Base-by-base conservation (phyloP, 2,888 invertebrate species). In the Polyploca ridens region DNA sequence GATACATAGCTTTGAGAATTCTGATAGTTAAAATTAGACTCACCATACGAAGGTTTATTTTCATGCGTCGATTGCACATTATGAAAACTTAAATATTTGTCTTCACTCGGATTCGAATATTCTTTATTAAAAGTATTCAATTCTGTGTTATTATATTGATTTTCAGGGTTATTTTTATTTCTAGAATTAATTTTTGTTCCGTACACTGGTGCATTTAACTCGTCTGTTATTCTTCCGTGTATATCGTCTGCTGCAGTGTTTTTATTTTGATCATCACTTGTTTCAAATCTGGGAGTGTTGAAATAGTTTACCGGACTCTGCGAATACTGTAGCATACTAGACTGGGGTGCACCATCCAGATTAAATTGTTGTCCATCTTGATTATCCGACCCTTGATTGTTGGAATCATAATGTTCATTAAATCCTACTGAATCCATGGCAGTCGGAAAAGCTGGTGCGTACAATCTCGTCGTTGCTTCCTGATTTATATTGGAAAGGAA, bases 401-500 rank as follows among this genome's bases (percentile, higher is more conserved):
- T 10, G 13, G 86, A 72, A 63, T 77, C 88, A 67, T 79, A 88
- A 69, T 78, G 84, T 63, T 75, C 85, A 54, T 81, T 77, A 65
- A 82, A 87, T 63, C 86, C 89, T 10, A 86, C 81, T 0, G 87
- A 71, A 67, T 91, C 93, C 59, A 81, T 69, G 10, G 91, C 88
- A 5, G 91, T 88, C 0, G 93, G 92, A 70, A 91, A 93, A 33
- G 91, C 92, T 16, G 93, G 90, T 1, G 89, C 90, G 27, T 91
- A 92, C 38, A 90, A 74, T 71, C 88, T 86, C 3, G 89, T 88
- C 0, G 89, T 78, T 1, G 87, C 78, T 67, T 93, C 93, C 68
- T 85, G 85, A 70, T 86, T 87, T 19, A 69, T 79, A 58, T 78
- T 81, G 62, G 78, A 90, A 54, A 89, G 71, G 62, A 86, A 88